Conservation (phyloP, 2,797 vertebrate genomes). For the Premnoplex brunnescens region DNA sequence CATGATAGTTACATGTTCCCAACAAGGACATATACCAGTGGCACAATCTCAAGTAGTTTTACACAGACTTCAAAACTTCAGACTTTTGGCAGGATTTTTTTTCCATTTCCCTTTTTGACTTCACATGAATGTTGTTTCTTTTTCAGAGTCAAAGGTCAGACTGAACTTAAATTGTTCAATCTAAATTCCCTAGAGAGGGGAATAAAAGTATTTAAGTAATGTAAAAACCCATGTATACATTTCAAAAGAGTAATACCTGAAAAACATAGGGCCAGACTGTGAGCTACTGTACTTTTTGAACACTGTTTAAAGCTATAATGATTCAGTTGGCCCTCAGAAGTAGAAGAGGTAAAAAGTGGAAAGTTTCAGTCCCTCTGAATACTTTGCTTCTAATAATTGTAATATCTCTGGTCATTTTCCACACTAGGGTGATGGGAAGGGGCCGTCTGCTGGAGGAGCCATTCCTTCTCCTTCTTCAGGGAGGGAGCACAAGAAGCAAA, state of each 20-base stretch:
- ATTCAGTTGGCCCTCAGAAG: background rate
- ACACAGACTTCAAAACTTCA: background rate
- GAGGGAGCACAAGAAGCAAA: background rate
- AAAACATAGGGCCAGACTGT: background rate
- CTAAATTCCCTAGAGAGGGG: background rate
- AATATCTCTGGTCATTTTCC: background rate
- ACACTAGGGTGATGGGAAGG: background rate
- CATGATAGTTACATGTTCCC: rapidly evolving
- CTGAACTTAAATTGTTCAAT: background rate
- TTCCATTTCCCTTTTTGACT: background rate
- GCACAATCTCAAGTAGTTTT: background rate
- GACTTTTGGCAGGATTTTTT: background rate
- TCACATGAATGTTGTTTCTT: background rate
- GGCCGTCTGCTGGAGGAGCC: background rate
- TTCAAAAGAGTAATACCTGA: background rate
- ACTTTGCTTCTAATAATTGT: background rate
- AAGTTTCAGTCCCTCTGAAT: background rate
- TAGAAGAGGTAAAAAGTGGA: background rate
- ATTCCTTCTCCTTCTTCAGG: background rate
- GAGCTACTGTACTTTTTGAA: background rate
- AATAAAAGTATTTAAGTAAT: background rate
- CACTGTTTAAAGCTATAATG: background rate
- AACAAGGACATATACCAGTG: background rate
- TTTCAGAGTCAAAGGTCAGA: background rate
- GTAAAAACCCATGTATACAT: background rate